These are phyloP conservation scores for Reticulitermes lucifugus DNA, from an alignment of 2,888 invertebrate genomes.

Conservation along the genomic window DNA sequence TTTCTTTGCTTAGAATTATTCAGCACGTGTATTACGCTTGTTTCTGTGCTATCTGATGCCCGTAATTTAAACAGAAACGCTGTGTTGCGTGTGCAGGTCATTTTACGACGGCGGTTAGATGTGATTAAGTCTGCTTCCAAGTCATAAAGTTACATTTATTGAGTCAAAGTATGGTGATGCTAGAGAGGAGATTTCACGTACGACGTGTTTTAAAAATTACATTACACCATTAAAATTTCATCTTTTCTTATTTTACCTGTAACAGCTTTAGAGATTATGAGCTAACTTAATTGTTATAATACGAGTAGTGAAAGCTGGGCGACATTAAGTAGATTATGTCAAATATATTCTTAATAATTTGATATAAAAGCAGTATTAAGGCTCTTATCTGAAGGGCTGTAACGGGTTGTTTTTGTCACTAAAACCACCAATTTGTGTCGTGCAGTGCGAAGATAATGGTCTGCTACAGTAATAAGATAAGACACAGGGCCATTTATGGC, in stretches of 20 bases:
- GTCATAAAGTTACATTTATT: background rate
- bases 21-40: too few species aligned
- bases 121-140: background rate
- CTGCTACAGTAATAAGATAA: background rate
- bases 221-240: background rate
- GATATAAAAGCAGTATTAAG: background rate
- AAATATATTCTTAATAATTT: background rate
- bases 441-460: background rate
- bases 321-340: background rate
- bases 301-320: background rate
- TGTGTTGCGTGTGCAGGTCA: background rate
- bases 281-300: background rate
- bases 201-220: background rate
- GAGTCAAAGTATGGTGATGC: background rate
- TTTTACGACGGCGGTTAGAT: background rate
- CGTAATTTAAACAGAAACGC: background rate
- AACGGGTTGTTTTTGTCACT: background rate
- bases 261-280: background rate
- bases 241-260: background rate
- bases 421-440: background rate
- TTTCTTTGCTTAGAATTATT: too few species aligned
- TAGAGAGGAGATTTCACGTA: background rate
- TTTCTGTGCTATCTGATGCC: too few species aligned
- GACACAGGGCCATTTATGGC: background rate
- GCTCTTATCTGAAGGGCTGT: background rate